These are phyloP conservation scores for Nipponacmea schrenckii DNA, from an alignment of 2,888 invertebrate genomes.

Conservation along the genomic window DNA sequence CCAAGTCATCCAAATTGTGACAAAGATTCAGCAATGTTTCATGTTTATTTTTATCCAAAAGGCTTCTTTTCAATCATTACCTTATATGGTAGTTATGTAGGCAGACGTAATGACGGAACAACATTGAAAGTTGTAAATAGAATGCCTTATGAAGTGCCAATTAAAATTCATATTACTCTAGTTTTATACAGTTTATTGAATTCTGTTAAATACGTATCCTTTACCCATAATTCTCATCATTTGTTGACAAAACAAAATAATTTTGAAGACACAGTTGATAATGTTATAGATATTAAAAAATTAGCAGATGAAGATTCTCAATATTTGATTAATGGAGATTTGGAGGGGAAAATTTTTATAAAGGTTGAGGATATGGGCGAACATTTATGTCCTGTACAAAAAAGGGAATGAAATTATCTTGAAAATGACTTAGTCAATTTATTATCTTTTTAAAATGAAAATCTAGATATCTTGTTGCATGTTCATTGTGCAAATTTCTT, in stretches of 20 bases:
- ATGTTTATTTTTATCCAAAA: conserved; percentile 50
- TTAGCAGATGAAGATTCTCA: conserved; percentile 48
- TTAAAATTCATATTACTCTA: conserved; percentile 44
- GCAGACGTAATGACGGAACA: conserved; percentile 47
- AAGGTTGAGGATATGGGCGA: conserved; percentile 47
- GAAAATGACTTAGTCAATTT: too few relatives aligned
- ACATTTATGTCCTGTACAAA: conserved; percentile 17
- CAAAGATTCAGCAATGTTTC: background rate
- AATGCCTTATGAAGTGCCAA: conserved; percentile 23
- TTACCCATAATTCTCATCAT: conserved; percentile 39
- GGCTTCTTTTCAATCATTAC: conserved; percentile 52
- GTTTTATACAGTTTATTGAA: conserved; percentile 54
- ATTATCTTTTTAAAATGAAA: too few relatives aligned
- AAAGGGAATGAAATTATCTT: too few relatives aligned
- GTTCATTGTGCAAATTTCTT: too few relatives aligned
- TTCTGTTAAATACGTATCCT: conserved; percentile 50
- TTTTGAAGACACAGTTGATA: conserved; percentile 39
- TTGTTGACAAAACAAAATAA: conserved; percentile 37
- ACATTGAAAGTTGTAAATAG: conserved; percentile 45
- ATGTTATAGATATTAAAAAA: conserved; percentile 45
- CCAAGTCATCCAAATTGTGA: conserved; percentile 11
- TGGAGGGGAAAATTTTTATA: conserved; percentile 53
- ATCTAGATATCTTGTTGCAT: too few relatives aligned
- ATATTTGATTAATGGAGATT: conserved; percentile 50
- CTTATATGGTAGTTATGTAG: conserved; percentile 55